Evolutionary conservation across 2,888 invertebrate genomes (phyloP).

Genomic region (Exocentrus adspersus): DNA sequence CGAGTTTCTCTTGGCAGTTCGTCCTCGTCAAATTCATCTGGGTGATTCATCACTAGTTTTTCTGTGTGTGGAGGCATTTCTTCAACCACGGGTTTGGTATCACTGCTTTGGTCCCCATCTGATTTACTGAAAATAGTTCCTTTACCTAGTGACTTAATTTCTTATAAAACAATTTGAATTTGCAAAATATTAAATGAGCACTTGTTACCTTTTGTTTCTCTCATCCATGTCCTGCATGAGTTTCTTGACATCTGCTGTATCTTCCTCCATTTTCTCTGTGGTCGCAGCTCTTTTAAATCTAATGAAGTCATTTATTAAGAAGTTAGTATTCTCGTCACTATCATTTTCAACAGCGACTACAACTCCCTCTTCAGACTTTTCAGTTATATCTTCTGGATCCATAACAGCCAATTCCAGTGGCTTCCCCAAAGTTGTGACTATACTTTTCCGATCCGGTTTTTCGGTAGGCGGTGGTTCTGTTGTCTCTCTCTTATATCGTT

Average conservation of each 20-base stretch:
- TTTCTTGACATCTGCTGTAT: constrained; percentile 9
- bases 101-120: background rate
- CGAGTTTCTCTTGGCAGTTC: constrained; percentile 66
- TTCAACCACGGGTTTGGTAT: constrained; percentile 17
- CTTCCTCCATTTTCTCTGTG: constrained; percentile 26
- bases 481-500: constrained; percentile 29
- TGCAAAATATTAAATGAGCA: too few species aligned
- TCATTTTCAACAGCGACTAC: constrained; percentile 9
- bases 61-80: constrained; percentile 33
- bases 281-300: constrained; percentile 51
- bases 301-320: constrained; percentile 58
- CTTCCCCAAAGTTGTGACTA: constrained; percentile 47
- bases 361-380: constrained; percentile 12
- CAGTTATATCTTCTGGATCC: constrained; percentile 38
- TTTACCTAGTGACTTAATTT: too few species aligned
- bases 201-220: constrained; percentile 17
- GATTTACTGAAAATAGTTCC: constrained; percentile 3
- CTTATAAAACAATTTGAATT: too few species aligned
- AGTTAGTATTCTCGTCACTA: constrained; percentile 28
- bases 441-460: constrained; percentile 16
- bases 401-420: constrained; percentile 51
- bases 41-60: constrained; percentile 46
- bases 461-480: background rate
- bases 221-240: constrained; percentile 23
- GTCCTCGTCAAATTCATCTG: constrained; percentile 27